Conservation (phyloP, 2,113 vertebrate genomes). For the Natator depressus region DNA sequence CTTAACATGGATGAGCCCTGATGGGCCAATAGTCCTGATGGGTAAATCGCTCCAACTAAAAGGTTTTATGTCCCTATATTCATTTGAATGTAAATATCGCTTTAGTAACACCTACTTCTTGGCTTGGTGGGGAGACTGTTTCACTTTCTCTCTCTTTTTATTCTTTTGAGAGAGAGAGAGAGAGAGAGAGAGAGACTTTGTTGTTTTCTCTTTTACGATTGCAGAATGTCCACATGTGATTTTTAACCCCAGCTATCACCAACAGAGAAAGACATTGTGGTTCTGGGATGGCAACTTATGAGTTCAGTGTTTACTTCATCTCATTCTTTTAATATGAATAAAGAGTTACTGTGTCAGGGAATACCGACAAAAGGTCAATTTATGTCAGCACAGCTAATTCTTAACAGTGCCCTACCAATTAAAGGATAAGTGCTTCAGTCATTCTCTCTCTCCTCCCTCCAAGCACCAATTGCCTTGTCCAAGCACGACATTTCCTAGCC, state of each 20-base stretch:
- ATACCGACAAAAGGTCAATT: not conserved
- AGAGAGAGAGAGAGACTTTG: not conserved
- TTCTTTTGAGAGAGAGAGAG: not conserved
- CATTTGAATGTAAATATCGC: constrained; percentile 69
- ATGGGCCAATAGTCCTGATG: constrained; percentile 73
- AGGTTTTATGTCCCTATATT: constrained; percentile 41
- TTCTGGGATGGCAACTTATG: not conserved
- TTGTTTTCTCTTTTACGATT: not conserved
- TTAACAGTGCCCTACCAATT: not conserved
- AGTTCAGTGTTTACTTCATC: not conserved
- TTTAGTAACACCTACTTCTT: constrained; percentile 9
- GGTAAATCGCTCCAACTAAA: constrained; percentile 60
- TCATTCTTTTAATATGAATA: not conserved
- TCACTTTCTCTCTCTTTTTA: not conserved
- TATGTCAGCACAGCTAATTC: not conserved
- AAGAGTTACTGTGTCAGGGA: not conserved
- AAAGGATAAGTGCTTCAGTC: not conserved
- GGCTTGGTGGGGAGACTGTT: not conserved
- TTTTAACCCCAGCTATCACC: not conserved
- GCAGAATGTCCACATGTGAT: not conserved
- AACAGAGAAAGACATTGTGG: not conserved
- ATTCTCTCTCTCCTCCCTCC: not conserved
- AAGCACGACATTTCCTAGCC: not conserved
- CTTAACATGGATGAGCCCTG: constrained; percentile 76
- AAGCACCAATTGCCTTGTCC: not conserved